A percentile compares a stretch with the other conserved stretches of the same genome.
Conservation (phyloP, 1,140 invertebrate genomes). For the Aphelinus atriplicis region DNA sequence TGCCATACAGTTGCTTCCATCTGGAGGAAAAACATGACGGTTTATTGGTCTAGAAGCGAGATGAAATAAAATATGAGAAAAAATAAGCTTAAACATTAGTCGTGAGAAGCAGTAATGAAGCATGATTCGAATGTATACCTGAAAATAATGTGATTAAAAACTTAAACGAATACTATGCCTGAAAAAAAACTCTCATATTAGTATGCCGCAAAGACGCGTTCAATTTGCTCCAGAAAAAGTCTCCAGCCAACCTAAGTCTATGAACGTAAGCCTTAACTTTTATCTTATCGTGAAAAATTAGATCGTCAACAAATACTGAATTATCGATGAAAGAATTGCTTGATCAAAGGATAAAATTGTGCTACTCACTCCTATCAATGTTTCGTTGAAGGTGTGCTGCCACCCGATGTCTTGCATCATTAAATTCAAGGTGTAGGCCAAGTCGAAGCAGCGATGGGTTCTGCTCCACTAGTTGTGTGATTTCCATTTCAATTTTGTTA, state of each 20-base stretch:
- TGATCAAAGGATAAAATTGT: conserved; percentile 16
- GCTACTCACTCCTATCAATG: conserved; percentile 92
- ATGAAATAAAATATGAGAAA: conserved; percentile 13
- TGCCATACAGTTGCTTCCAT: conserved; percentile 67
- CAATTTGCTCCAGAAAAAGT: not conserved
- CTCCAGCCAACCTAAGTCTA: not conserved
- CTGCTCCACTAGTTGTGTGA: conserved; percentile 91
- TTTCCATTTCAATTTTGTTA: conserved; percentile 98
- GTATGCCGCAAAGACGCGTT: no score
- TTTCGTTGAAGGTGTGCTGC: conserved; percentile 94
- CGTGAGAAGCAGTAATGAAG: no score
- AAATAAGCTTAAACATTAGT: not conserved
- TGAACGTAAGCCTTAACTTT: not conserved
- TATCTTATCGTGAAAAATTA: not conserved
- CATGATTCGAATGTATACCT: no score
- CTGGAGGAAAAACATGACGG: conserved; percentile 56
- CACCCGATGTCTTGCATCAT: conserved; percentile 92
- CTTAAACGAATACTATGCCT: not conserved
- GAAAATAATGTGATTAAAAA: conserved; percentile 11
- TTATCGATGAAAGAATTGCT: conserved; percentile 6
- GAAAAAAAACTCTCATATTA: not conserved
- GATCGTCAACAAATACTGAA: no score
- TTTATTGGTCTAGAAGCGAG: conserved; percentile 15
- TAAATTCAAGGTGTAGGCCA: conserved; percentile 95
- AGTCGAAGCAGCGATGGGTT: conserved; percentile 91